Evolutionary conservation across 1,140 invertebrate species (phyloP).

Genomic region (Heliothis virescens): DNA sequence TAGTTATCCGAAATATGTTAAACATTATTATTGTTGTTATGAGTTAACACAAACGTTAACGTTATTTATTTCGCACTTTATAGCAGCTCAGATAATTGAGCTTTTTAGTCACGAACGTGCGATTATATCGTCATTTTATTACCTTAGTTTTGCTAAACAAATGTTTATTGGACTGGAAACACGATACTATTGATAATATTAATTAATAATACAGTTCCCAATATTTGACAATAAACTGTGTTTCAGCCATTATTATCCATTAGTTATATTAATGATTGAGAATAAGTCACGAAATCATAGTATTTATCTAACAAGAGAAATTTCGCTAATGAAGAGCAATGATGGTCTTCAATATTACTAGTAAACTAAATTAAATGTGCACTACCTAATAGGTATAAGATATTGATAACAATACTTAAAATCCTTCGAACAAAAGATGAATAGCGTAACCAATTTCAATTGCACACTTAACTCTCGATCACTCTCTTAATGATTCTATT

Average conservation of each 20-base stretch:
- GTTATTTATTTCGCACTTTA: slow-evolving; percentile 32
- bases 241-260: not conserved
- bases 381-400: too few relatives aligned
- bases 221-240: not conserved
- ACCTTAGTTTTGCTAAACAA: not conserved
- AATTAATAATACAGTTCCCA: not conserved
- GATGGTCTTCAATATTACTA: too few relatives aligned
- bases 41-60: slow-evolving; percentile 30
- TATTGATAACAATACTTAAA: too few relatives aligned
- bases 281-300: not conserved
- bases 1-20: slow-evolving; percentile 31
- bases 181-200: not conserved
- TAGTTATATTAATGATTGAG: not conserved
- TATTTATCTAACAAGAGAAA: too few relatives aligned
- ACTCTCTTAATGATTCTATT: too few relatives aligned
- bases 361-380: too few relatives aligned
- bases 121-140: slow-evolving; percentile 3
- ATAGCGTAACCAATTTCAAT: too few relatives aligned
- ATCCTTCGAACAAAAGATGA: too few relatives aligned
- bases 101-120: slow-evolving; percentile 8
- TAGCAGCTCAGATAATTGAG: slow-evolving; percentile 4
- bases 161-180: slow-evolving; percentile 3
- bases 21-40: slow-evolving; percentile 27
- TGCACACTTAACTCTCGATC: too few relatives aligned
- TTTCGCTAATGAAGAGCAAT: too few relatives aligned